Percentiles rank a stretch among this genome's conserved stretches.
These are phyloP conservation scores for Luscinia luscinia DNA, from an alignment of 2,797 vertebrate species.

Conservation along the genomic window DNA sequence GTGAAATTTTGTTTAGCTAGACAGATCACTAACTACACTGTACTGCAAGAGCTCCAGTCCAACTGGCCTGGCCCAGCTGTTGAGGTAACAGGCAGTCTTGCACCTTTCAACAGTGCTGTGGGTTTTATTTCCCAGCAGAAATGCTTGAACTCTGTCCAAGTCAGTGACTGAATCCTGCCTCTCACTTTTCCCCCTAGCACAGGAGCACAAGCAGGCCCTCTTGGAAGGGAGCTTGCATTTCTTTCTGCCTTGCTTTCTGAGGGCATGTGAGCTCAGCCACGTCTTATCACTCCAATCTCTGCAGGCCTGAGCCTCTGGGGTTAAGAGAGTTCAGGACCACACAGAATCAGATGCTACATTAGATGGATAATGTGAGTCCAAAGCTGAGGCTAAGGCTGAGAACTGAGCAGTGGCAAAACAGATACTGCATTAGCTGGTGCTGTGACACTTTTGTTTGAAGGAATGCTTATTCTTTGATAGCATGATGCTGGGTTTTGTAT, in stretches of 20 bases:
- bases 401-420: background rate
- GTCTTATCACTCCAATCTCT: background rate
- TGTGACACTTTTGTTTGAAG: background rate
- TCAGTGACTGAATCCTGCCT: background rate
- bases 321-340: conserved; percentile 51
- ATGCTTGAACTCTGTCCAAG: conserved; percentile 22
- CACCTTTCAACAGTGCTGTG: conserved; percentile 30
- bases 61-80: background rate
- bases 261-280: background rate
- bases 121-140: conserved; percentile 35
- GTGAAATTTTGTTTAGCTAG: conserved; percentile 15
- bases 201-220: background rate
- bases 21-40: background rate
- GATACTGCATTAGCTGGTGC: background rate
- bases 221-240: conserved; percentile 10
- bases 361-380: background rate
- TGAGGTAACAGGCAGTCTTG: conserved; percentile 31
- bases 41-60: background rate
- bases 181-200: background rate
- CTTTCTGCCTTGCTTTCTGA: background rate
- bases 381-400: background rate
- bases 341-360: background rate
- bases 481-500: background rate
- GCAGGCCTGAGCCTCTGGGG: background rate
- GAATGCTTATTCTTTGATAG: background rate